phyloP scores from a whole-genome alignment of 2,797 vertebrate genomes.

The Pangasius mekongensis region DNA sequence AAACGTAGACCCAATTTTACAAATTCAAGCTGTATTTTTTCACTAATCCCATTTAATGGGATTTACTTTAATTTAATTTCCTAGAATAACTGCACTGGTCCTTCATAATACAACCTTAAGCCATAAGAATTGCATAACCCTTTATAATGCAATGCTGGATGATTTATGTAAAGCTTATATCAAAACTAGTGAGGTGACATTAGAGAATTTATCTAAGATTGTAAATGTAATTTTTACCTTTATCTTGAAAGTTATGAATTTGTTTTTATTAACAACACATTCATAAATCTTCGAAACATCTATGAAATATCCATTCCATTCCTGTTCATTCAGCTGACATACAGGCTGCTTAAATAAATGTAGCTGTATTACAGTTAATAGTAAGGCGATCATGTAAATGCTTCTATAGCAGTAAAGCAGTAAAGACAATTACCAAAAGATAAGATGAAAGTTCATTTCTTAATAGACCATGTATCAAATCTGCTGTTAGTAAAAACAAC shows the following conservation, averaged over 20 bases:
- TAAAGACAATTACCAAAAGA: background rate
- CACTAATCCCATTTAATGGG: background rate
- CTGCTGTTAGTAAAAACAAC: background rate
- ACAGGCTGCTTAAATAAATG: background rate
- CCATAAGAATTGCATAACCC: background rate
- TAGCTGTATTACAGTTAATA: background rate
- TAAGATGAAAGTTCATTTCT: background rate
- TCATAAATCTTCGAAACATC: background rate
- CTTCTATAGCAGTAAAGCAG: background rate
- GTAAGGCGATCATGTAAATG: background rate
- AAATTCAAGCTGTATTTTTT: background rate
- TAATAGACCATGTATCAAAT: background rate
- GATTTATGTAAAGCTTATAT: background rate
- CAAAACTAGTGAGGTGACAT: background rate
- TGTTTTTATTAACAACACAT: background rate
- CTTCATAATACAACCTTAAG: background rate
- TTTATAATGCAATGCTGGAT: background rate
- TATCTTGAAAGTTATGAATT: background rate
- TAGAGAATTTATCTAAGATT: background rate
- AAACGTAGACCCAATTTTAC: constrained; percentile 23
- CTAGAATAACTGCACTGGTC: background rate
- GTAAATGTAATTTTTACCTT: background rate
- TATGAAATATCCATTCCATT: background rate
- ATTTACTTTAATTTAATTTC: background rate
- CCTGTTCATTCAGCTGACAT: background rate